Evolutionary conservation across 1,140 invertebrate species (phyloP), one percentile per base, ranked within the genome.

Genomic region (Microvelia longipes): DNA sequence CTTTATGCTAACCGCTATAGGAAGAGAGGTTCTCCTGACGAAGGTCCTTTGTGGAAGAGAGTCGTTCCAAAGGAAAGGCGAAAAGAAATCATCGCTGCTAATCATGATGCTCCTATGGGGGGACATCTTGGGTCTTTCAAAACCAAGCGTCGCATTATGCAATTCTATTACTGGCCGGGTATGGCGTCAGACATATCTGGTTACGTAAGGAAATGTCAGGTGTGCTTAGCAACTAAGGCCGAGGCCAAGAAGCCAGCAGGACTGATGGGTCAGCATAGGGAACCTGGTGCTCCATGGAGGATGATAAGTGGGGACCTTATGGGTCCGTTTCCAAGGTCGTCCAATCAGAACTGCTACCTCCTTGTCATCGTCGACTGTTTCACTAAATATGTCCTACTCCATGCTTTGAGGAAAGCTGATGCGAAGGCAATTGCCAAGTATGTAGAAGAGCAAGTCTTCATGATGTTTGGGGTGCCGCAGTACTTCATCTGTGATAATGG

Each of bases 301-400:
- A n/a, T n/a, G n/a, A n/a, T n/a, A n/a, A n/a, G n/a, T n/a, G n/a
- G n/a, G n/a, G n/a, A 82, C 68, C 61, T 82, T 0, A 75, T 82
- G 68, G 80, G 80, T 15, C 79, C 79, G 0, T 74, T 81, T 25
- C 79, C 80, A 0, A 30, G 71, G 0, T 78, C 75, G 2, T 66
- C 64, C 2, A 13, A 25, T 15, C 24, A 29, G n/a, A 75, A 79
- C 66, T 26, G 50, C 66, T 77, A 75, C 73, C 35, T 81, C 1
- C 66, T 81, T 1, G 79, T 81, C 0, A 70, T 79, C 1, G 76
- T 74, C 0, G 79, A 80, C 67, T 74, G 77, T 28, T 79, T 81
- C 67, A 77, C 77, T 0, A 79, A 79, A 65, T 80, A 75, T 62
- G 74, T 79, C 1, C 76, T 79, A 67, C 29, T 79, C 5, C 75